These are phyloP conservation scores for Pseudorasbora parva DNA, from an alignment of 2,113 vertebrate genomes.

Conservation along the genomic window DNA sequence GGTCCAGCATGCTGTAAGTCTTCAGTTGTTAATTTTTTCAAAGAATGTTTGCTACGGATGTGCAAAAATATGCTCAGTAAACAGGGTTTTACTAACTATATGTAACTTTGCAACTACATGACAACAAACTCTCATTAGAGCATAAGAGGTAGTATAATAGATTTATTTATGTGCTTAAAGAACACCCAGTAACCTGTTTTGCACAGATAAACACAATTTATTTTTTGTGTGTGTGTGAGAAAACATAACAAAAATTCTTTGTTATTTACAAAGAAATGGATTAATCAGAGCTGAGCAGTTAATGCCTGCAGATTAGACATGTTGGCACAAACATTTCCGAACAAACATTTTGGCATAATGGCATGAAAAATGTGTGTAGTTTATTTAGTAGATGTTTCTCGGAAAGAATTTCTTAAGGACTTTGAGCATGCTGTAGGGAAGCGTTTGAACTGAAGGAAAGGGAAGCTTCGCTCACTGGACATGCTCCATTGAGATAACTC, in stretches of 20 bases:
- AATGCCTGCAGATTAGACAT: not conserved
- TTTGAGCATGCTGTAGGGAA: conserved; percentile 34
- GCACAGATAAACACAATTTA: too few species aligned
- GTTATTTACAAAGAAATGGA: not conserved
- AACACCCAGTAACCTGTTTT: too few species aligned
- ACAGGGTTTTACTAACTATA: too few species aligned
- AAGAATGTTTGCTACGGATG: too few species aligned
- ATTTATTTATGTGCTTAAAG: too few species aligned
- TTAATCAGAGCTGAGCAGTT: not conserved
- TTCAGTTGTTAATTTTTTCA: too few species aligned
- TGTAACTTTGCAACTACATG: too few species aligned
- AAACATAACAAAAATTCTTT: not conserved
- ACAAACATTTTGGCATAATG: not conserved
- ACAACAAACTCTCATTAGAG: too few species aligned
- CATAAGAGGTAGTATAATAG: too few species aligned
- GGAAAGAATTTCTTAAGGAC: not conserved
- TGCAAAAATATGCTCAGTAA: too few species aligned
- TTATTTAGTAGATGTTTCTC: not conserved
- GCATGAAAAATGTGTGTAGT: not conserved
- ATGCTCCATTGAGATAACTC: conserved; percentile 52
- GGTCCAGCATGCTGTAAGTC: too few species aligned
- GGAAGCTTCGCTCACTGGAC: conserved; percentile 37
- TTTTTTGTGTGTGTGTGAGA: too few species aligned
- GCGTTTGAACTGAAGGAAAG: conserved; percentile 20
- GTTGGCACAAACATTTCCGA: not conserved